Evolutionary conservation across 2,113 vertebrate species (phyloP), one percentile per base, ranked within the genome.

Genomic region (Myiopsitta monachus): DNA sequence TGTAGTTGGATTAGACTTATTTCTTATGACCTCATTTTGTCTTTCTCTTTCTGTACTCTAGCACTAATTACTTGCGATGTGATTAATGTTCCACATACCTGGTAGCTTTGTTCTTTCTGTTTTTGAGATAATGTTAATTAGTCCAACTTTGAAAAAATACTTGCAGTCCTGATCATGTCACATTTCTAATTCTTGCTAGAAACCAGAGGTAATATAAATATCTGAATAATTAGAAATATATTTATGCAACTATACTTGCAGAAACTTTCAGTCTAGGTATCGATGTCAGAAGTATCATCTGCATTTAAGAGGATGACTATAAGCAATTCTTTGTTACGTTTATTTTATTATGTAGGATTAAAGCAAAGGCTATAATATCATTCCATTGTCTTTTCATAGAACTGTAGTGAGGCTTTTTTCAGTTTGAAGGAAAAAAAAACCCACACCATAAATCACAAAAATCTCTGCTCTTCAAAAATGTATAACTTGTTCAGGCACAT

Each of bases 51-150:
- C 96, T 95, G 38, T 95, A 90, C 96, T 94, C 91, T 95, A 96
- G 87, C 91, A 90, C 89, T 97, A 97, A 98, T 98, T 98, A 97
- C 96, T 93, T 88, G 92, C 87, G 94, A 89, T 97, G 95, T 98
- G 97, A 98, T 97, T 98, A 97, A 97, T 97, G 97, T 92, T 95
- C 89, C 93, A 77, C 92, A 85, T 95, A 97, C 95, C 87, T 88
- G 61, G 86, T 91, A 92, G 95, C 94, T 98, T 97, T 97, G 94
- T 97, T 98, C 95, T 88, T 93, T 95, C 96, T 97, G 94, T 90
- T 97, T 97, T 97, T 92, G 94, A 91, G 95, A 98, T 97, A 96
- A 97, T 95, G 94, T 91, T 98, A 97, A 98, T 98, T 98, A 98
- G 97, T 96, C 97, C 97, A 97, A 96, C 87, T 95, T 95, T 69